Evolutionary conservation across 1,140 invertebrate species (phyloP).

Genomic region (Trichoplusia ni): DNA sequence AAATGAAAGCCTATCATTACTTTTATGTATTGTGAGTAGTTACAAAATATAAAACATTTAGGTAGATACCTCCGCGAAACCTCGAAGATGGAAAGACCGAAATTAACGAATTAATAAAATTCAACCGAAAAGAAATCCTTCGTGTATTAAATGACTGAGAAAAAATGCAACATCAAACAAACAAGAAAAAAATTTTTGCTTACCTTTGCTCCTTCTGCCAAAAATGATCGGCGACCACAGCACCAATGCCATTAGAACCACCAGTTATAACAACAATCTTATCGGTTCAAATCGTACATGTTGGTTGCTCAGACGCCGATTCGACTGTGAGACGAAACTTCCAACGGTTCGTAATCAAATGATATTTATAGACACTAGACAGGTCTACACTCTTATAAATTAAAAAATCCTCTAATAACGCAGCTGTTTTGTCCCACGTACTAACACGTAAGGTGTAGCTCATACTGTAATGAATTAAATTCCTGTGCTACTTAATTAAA

Average conservation of each 20-base stretch:
- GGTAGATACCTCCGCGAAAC: no score
- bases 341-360: no score
- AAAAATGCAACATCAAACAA: no score
- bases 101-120: neutral
- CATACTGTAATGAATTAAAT: no score
- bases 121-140: neutral
- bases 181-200: no score
- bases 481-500: no score
- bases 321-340: neutral
- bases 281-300: constrained; percentile 26
- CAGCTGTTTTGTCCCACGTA: no score
- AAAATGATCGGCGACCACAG: constrained; percentile 38
- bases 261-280: constrained; percentile 61
- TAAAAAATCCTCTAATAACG: no score
- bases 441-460: no score
- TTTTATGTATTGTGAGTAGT: no score
- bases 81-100: neutral
- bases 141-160: neutral
- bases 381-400: neutral
- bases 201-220: constrained; percentile 54
- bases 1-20: no score
- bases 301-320: neutral
- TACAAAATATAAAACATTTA: no score
- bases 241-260: constrained; percentile 55
- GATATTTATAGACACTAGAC: neutral